These are phyloP conservation scores for Xiphophorus couchianus DNA, from an alignment of 2,113 vertebrate genomes.

Conservation along the genomic window DNA sequence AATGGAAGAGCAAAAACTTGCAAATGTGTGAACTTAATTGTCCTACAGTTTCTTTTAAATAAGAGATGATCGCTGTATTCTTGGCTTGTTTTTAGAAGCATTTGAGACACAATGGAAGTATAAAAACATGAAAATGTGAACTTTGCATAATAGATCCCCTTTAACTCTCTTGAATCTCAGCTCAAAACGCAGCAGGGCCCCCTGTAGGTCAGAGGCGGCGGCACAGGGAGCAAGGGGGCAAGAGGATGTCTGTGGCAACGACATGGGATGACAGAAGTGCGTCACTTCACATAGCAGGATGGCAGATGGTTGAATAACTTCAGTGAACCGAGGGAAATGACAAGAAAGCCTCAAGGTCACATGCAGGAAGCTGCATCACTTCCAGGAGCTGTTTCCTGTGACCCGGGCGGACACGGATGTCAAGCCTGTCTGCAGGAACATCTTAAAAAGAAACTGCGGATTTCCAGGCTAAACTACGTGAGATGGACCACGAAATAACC, in stretches of 20 bases:
- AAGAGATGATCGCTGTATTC: no score
- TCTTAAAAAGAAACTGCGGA: constrained; percentile 38
- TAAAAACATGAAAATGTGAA: no score
- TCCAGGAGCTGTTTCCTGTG: constrained; percentile 60
- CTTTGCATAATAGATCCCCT: no score
- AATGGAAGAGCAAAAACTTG: no score
- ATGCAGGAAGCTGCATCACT: constrained; percentile 67
- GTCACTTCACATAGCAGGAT: constrained; percentile 65
- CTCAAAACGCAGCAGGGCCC: constrained; percentile 38
- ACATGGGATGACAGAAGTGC: constrained; percentile 49
- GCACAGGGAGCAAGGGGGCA: background rate
- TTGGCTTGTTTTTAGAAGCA: no score
- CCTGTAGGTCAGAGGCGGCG: constrained; percentile 36
- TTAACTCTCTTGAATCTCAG: constrained; percentile 57
- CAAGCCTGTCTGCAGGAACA: constrained; percentile 58
- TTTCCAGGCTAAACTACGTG: constrained; percentile 21
- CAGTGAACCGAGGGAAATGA: constrained; percentile 37
- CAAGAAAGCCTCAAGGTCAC: constrained; percentile 59
- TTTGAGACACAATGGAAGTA: no score
- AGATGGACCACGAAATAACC: constrained; percentile 13
- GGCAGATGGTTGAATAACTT: constrained; percentile 60
- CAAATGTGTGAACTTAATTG: no score
- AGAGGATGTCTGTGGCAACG: constrained; percentile 36
- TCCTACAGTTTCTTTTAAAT: no score
- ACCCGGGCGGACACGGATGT: constrained; percentile 45